Evolutionary conservation across 1,140 invertebrate genomes (phyloP).

Genomic region (Drosophila biarmipes): DNA sequence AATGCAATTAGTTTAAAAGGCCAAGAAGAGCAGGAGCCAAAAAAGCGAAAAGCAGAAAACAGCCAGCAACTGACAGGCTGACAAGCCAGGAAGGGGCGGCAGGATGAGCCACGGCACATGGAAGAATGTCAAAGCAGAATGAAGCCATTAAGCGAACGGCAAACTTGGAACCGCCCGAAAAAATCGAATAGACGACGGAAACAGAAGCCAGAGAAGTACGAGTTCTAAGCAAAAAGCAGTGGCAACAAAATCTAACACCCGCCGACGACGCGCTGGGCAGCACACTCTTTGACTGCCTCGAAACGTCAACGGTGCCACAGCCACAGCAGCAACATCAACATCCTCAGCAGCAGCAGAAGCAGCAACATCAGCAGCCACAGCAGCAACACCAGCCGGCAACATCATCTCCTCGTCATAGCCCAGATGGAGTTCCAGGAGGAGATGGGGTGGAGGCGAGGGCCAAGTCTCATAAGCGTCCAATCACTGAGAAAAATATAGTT

Average conservation of each 20-base stretch:
- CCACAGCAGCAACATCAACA: slow-evolving; percentile 7
- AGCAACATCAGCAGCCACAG: slow-evolving; percentile 31
- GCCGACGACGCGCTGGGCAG: slow-evolving; percentile 35
- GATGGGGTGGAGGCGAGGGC: slow-evolving; percentile 8
- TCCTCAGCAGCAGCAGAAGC: slow-evolving; percentile 25
- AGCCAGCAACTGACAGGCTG: slow-evolving; percentile 55
- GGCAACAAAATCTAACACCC: slow-evolving; percentile 77
- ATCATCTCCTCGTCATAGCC: slow-evolving; percentile 45
- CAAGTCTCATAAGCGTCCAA: slow-evolving; percentile 63
- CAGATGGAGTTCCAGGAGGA: slow-evolving; percentile 25
- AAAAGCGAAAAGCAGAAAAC: slow-evolving; percentile 10
- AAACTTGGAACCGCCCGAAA: slow-evolving; percentile 54
- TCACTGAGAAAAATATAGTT: neutral
- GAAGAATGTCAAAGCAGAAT: slow-evolving; percentile 79
- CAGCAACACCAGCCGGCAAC: slow-evolving; percentile 35
- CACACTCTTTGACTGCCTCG: slow-evolving; percentile 61
- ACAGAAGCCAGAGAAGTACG: slow-evolving; percentile 27
- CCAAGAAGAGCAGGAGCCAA: slow-evolving; percentile 48
- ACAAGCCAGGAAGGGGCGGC: slow-evolving; percentile 43
- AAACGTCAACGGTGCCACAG: slow-evolving; percentile 56
- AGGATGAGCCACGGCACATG: slow-evolving; percentile 50
- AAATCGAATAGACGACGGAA: slow-evolving; percentile 31
- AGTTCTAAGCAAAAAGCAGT: slow-evolving; percentile 44
- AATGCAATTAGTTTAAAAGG: slow-evolving; percentile 82
- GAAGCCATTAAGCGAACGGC: slow-evolving; percentile 80